phyloP scores from a whole-genome alignment of 2,888 invertebrate genomes.

The Polydrusus tereticollis region DNA sequence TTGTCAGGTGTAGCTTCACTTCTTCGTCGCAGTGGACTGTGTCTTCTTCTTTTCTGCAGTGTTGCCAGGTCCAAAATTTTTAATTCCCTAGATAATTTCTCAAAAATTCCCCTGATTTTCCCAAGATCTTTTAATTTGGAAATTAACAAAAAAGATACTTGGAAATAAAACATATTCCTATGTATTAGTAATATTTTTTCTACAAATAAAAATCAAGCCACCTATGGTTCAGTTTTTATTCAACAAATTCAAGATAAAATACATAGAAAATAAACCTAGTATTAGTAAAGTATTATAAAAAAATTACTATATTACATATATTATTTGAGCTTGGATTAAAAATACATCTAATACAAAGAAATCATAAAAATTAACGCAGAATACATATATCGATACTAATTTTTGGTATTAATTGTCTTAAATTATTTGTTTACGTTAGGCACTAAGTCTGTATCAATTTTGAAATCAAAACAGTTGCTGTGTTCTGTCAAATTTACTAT shows the following conservation, averaged over 20 bases:
- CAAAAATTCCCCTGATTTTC: background rate
- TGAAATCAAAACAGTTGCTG: conserved; percentile 13
- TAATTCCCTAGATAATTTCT: background rate
- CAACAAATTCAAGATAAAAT: no score
- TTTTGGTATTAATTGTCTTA: no score
- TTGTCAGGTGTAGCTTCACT: no score
- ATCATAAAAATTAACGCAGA: background rate
- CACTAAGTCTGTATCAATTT: conserved; percentile 8
- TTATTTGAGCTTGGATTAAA: no score
- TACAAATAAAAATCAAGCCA: background rate
- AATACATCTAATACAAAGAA: no score
- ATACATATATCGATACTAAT: no score
- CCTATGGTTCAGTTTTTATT: background rate
- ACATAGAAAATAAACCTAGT: no score
- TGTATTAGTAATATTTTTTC: background rate
- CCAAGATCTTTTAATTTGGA: background rate
- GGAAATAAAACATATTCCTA: background rate
- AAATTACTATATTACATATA: no score
- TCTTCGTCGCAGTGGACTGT: no score
- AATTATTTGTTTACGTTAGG: background rate
- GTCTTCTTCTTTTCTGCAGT: no score
- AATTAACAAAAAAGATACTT: background rate
- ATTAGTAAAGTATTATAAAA: no score
- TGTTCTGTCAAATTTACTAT: conserved; percentile 24
- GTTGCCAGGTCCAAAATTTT: background rate